These are phyloP conservation scores for Oedothorax gibbosus DNA, from an alignment of 1,140 invertebrate genomes.

Conservation along the genomic window DNA sequence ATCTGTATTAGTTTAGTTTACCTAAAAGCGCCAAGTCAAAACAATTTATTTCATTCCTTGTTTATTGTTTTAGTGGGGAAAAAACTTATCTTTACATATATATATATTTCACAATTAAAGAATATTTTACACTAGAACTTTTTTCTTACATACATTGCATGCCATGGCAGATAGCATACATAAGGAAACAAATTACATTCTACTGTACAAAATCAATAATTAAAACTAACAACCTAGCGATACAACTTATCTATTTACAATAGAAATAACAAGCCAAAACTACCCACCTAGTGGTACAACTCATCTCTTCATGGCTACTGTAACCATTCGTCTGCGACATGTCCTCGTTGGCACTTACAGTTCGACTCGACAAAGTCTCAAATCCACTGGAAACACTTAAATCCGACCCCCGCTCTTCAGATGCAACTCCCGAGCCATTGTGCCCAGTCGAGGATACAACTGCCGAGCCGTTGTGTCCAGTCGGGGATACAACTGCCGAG, in stretches of 20 bases:
- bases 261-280: neutral
- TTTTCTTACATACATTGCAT: no score
- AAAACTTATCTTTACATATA: no score
- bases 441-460: neutral
- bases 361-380: slow-evolving; percentile 18
- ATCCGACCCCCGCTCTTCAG: slow-evolving; percentile 26
- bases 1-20: no score
- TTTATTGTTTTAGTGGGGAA: no score
- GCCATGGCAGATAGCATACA: neutral
- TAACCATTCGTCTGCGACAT: slow-evolving; percentile 55
- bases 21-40: no score
- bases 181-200: neutral
- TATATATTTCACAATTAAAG: no score
- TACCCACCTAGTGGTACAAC: slow-evolving; percentile 54
- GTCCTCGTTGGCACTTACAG: slow-evolving; percentile 36
- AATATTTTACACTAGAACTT: no score
- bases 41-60: no score
- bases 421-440: slow-evolving; percentile 12
- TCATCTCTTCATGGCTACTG: slow-evolving; percentile 57
- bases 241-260: neutral
- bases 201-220: neutral
- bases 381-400: slow-evolving; percentile 37
- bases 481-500: slow-evolving; percentile 29
- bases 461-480: slow-evolving; percentile 19
- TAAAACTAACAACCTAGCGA: neutral